Conservation (phyloP, 2,888 invertebrate species). For the Nephrocerus scutellatus region DNA sequence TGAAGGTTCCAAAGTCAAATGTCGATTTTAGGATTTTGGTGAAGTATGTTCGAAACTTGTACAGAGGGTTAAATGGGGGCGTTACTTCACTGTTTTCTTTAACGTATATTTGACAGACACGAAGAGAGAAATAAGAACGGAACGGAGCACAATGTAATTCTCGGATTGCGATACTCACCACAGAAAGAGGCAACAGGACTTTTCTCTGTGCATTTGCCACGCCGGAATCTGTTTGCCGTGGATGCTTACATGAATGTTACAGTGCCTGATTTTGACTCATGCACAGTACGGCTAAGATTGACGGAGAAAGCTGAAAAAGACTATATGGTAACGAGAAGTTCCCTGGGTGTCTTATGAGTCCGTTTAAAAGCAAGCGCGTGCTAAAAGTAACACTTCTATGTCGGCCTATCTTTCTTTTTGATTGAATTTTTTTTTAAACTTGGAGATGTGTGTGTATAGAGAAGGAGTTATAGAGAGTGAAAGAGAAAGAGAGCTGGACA, state of each 20-base stretch:
- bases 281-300: conserved; percentile 58
- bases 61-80: neutral
- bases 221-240: conserved; percentile 58
- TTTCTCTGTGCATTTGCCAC: conserved; percentile 58
- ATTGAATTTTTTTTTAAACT: too few relatives aligned
- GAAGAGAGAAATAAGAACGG: conserved; percentile 49
- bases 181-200: conserved; percentile 55
- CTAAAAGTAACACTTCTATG: too few relatives aligned
- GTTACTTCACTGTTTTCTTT: conserved; percentile 2
- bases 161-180: conserved; percentile 53
- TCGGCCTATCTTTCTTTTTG: too few relatives aligned
- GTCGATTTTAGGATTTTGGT: conserved; percentile 58
- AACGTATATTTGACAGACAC: conserved; percentile 30
- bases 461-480: too few relatives aligned
- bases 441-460: too few relatives aligned
- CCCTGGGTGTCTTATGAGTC: too few relatives aligned
- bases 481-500: too few relatives aligned
- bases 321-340: conserved; percentile 62
- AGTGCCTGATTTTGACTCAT: conserved; percentile 66
- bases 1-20: conserved; percentile 60
- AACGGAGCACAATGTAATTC: conserved; percentile 51
- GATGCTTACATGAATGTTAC: conserved; percentile 68
- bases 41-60: conserved; percentile 38
- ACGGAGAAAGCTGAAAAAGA: conserved; percentile 62
- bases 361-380: too few relatives aligned